Evolutionary conservation across 2,888 invertebrate genomes (phyloP), one percentile per base, ranked within the genome.

Genomic region (Acanthopleura granulata): DNA sequence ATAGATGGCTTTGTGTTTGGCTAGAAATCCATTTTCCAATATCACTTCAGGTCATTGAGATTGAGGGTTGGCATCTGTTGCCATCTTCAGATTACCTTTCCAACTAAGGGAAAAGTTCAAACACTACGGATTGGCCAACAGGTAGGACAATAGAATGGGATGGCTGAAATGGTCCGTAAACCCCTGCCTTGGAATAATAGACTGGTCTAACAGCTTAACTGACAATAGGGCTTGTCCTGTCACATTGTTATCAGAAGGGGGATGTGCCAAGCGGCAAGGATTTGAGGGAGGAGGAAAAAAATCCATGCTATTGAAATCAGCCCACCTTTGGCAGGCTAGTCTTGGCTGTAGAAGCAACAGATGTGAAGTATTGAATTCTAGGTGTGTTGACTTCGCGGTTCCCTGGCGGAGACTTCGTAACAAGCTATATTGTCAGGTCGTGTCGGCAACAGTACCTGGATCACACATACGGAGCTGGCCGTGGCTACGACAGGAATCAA

Each of bases 31-130:
- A 57, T 57, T 57, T 57, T 18, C 57, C 57, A 57, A 57, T 57
- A 57, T 57, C 57, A 57, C 57, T 22, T 57, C 22, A 12, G 57
- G 57, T 57, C 22, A 57, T 12, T 57, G 22, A 22, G 57, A 57
- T 57, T 40, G 40, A 12, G 57, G 12, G 57, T 57, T 12, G 57
- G 57, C 57, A 57, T 57, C 57, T 57, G 57, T 57, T 57, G 57
- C 57, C 57, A 57, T 57, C 57, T 57, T 57, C 57, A 57, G 57
- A n/a, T 57, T 57, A 57, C 57, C 57, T 57, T 57, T 57, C 57
- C 57, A n/a, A 40, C 40, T 40, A n/a, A n/a, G 40, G 40, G 40
- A 9, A 40, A 18, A 22, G 57, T 57, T 57, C 57, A 57, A 57
- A 57, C n/a, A 57, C n/a, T 22, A n/a, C 12, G 22, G 18, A n/a